Conservation (phyloP, 2,797 vertebrate species). For the Anguilla megastoma region DNA sequence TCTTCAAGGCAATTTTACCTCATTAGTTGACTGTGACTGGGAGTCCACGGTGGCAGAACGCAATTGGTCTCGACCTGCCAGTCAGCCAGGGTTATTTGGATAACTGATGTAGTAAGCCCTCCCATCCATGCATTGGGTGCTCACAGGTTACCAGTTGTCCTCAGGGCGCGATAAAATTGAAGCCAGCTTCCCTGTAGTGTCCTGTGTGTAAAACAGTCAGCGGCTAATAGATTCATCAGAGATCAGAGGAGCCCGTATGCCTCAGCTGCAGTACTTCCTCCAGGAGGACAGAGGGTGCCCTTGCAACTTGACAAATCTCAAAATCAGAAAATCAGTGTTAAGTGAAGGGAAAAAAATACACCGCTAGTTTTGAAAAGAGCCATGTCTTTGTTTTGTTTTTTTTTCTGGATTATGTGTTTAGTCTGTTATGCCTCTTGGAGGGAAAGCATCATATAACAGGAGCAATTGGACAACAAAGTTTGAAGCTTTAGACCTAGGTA, state of each 20-base stretch:
- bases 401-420: neutral
- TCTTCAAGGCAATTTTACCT: too few relatives aligned
- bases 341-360: neutral
- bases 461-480: neutral
- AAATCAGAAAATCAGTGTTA: neutral
- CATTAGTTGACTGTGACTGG: too few relatives aligned
- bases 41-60: too few relatives aligned
- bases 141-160: too few relatives aligned
- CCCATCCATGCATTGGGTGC: too few relatives aligned
- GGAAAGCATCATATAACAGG: neutral
- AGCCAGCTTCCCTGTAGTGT: too few relatives aligned
- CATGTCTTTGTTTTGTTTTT: neutral
- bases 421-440: neutral
- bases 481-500: neutral
- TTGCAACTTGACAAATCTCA: neutral
- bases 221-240: neutral
- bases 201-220: too few relatives aligned
- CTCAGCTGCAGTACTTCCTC: neutral
- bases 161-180: too few relatives aligned
- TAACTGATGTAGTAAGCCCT: too few relatives aligned
- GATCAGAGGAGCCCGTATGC: neutral
- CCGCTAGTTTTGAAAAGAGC: neutral
- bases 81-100: too few relatives aligned
- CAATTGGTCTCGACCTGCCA: too few relatives aligned
- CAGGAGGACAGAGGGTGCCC: neutral